phyloP scores from a whole-genome alignment of 2,113 vertebrate genomes.

The Passer montanus region DNA sequence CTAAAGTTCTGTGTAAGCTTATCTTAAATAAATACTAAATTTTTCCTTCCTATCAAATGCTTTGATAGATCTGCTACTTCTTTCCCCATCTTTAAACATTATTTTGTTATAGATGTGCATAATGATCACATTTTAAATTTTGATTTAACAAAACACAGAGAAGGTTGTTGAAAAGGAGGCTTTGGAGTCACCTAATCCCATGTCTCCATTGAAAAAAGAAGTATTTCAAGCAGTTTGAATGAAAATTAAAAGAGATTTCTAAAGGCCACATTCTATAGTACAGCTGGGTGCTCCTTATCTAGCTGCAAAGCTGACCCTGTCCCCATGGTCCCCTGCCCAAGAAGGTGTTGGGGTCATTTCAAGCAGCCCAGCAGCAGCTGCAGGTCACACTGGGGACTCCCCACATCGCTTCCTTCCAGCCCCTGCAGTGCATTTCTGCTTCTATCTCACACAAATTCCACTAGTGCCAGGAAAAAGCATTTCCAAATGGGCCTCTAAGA shows the following conservation, averaged over 20 bases:
- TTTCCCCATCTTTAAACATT: not conserved
- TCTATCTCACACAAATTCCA: not conserved
- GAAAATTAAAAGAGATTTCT: not conserved
- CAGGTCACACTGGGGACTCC: not conserved
- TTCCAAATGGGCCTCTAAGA: not conserved
- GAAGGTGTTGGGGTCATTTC: not conserved
- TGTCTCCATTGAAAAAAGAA: not conserved
- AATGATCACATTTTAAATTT: not conserved
- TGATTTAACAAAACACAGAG: not conserved
- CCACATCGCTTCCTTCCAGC: not conserved
- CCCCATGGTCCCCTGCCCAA: not conserved
- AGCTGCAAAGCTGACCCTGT: not conserved
- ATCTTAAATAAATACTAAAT: not conserved
- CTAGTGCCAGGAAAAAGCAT: not conserved
- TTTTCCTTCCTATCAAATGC: not conserved
- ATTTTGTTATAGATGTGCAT: not conserved
- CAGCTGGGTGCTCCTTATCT: not conserved
- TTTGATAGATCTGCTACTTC: not conserved
- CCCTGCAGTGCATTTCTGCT: not conserved
- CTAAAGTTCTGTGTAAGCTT: not conserved
- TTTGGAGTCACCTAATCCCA: not conserved
- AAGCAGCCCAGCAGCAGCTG: not conserved
- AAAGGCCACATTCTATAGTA: not conserved
- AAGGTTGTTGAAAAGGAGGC: not conserved
- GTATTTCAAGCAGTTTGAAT: not conserved